Conservation (phyloP, 1,140 invertebrate genomes). For the Yoshiicerus persimilis region DNA sequence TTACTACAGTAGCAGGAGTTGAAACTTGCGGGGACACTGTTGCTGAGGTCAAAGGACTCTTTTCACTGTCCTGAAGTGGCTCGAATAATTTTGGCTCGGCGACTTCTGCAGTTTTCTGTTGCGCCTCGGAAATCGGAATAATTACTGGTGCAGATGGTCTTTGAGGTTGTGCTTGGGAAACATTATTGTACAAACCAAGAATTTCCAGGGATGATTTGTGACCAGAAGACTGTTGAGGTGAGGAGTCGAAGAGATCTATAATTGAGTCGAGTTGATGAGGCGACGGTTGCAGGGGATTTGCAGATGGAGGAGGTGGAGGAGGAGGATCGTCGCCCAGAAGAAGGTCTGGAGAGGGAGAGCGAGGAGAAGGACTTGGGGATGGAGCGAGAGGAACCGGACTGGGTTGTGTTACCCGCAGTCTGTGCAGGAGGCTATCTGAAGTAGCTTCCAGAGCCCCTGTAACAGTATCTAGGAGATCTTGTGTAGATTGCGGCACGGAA, state of each 20-base stretch:
- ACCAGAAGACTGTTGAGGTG: background rate
- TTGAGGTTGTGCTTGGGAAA: background rate
- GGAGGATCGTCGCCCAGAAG: constrained; percentile 60
- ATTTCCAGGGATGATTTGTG: constrained; percentile 40
- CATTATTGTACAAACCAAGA: constrained; percentile 42
- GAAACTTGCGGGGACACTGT: background rate
- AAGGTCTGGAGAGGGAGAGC: constrained; percentile 68
- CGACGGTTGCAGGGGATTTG: constrained; percentile 38
- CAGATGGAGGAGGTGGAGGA: constrained; percentile 30
- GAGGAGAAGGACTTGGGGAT: constrained; percentile 80
- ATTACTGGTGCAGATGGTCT: background rate
- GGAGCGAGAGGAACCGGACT: constrained; percentile 66
- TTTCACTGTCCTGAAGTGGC: background rate
- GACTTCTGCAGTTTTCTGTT: background rate
- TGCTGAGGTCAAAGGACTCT: background rate
- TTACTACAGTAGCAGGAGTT: background rate
- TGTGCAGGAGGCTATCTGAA: constrained; percentile 76
- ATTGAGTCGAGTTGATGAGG: constrained; percentile 30
- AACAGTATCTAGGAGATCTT: constrained; percentile 80
- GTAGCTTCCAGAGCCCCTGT: constrained; percentile 86
- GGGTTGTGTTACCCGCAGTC: constrained; percentile 69
- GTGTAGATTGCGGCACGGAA: constrained; percentile 68
- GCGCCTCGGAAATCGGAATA: background rate
- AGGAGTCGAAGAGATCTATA: constrained; percentile 39
- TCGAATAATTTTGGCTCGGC: background rate